Percentiles rank a stretch among this genome's conserved stretches.
Evolutionary conservation across 2,888 invertebrate species (phyloP).

Genomic region (Lordiphosa andalusiaca): DNA sequence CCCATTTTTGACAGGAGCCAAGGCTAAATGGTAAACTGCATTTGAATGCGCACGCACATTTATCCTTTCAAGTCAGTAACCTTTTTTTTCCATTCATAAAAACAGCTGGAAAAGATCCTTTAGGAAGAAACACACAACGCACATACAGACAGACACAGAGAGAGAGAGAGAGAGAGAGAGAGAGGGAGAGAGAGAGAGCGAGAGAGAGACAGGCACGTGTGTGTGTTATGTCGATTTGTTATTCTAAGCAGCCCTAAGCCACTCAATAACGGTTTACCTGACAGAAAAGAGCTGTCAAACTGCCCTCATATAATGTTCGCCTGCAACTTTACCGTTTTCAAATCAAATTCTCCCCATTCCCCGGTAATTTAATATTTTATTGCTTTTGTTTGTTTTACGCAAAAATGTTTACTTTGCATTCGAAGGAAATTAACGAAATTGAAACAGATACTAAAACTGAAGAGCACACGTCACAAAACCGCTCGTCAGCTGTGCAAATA

Average conservation of each 20-base stretch:
- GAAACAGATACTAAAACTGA: constrained; percentile 49
- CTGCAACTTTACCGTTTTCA: constrained; percentile 52
- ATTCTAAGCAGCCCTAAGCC: constrained; percentile 25
- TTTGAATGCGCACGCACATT: constrained; percentile 43
- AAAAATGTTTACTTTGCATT: constrained; percentile 64
- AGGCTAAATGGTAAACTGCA: constrained; percentile 31
- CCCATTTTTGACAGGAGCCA: constrained; percentile 35
- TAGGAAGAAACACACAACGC: constrained; percentile 1
- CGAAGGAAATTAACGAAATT: constrained; percentile 40
- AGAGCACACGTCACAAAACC: constrained; percentile 22
- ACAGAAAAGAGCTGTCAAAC: constrained; percentile 6
- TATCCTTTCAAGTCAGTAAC: constrained; percentile 13
- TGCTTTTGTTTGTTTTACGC: constrained; percentile 65
- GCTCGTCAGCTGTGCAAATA: constrained; percentile 61
- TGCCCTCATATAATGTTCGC: constrained; percentile 48
- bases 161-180: constrained; percentile 5
- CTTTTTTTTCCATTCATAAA: constrained; percentile 46
- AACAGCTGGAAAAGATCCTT: constrained; percentile 34
- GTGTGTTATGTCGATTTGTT: constrained; percentile 37
- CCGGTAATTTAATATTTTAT: constrained; percentile 73
- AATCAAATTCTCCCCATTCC: constrained; percentile 21
- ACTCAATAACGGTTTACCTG: constrained; percentile 55
- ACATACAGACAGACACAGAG: constrained; percentile 16
- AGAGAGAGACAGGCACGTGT: constrained; percentile 30
- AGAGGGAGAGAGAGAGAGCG: constrained; percentile 15